Conservation (phyloP, 2,113 vertebrate species). For the Catagonus wagneri region DNA sequence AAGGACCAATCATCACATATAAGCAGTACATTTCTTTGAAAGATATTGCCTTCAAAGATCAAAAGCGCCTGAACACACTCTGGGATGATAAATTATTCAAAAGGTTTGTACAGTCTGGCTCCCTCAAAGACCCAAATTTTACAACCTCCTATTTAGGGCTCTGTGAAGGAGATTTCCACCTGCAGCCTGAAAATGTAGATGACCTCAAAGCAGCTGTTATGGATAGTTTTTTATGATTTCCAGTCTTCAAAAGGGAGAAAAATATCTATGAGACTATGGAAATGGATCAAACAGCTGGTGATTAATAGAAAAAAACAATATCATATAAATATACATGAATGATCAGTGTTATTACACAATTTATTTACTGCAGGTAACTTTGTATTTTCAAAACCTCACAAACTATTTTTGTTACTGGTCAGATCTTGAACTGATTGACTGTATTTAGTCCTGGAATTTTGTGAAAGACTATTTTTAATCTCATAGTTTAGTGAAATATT, state of each 20-base stretch:
- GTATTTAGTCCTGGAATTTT: not conserved
- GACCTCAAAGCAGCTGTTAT: conserved; percentile 71
- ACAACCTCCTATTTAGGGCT: conserved; percentile 71
- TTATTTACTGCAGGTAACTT: conserved; percentile 30
- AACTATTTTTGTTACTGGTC: not conserved
- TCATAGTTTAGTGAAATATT: conserved; percentile 18
- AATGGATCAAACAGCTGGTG: conserved; percentile 54
- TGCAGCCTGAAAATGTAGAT: conserved; percentile 68
- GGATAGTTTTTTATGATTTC: conserved; percentile 71
- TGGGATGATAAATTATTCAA: conserved; percentile 77
- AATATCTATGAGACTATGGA: conserved; percentile 56
- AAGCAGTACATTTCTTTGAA: conserved; percentile 65
- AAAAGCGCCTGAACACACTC: conserved; percentile 71
- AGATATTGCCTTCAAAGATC: conserved; percentile 73
- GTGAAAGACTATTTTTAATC: not conserved
- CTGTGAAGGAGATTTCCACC: conserved; percentile 77
- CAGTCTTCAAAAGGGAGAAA: conserved; percentile 68
- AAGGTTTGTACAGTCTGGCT: conserved; percentile 63
- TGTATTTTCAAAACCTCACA: not conserved
- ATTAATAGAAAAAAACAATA: conserved; percentile 15
- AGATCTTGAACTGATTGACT: not conserved
- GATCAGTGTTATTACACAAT: not conserved
- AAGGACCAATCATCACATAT: conserved; percentile 25
- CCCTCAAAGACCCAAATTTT: conserved; percentile 76
- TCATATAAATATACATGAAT: not conserved